Evolutionary conservation across 1,140 invertebrate species (phyloP).

Genomic region (Philaenus spumarius): DNA sequence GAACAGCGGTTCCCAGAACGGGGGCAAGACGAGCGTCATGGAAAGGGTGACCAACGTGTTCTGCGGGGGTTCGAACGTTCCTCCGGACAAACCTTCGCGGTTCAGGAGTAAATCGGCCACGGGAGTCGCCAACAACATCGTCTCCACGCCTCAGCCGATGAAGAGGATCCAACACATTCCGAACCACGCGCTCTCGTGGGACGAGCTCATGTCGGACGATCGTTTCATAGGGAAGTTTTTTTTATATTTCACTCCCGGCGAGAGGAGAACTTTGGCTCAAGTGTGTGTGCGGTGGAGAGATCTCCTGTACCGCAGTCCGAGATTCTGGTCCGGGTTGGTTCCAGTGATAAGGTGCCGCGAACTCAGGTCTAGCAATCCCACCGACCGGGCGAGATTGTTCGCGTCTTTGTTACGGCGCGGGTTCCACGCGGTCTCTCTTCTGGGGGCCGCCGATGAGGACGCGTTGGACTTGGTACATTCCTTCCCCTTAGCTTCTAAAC

Average conservation of each 20-base stretch:
- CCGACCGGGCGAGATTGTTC: constrained; percentile 65
- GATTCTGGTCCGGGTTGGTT: constrained; percentile 76
- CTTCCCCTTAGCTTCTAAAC: constrained; percentile 73
- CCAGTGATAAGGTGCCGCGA: constrained; percentile 79
- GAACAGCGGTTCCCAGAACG: constrained; percentile 16
- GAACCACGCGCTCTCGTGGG: constrained; percentile 51
- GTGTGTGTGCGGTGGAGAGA: constrained; percentile 80
- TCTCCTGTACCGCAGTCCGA: constrained; percentile 71
- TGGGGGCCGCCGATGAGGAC: constrained; percentile 83
- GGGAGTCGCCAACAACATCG: constrained; percentile 17
- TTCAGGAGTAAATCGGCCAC: constrained; percentile 31
- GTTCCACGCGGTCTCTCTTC: constrained; percentile 74
- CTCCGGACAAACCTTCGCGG: constrained; percentile 30
- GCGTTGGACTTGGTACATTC: constrained; percentile 77
- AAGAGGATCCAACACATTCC: not conserved
- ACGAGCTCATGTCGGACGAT: constrained; percentile 74
- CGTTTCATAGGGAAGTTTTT: constrained; percentile 78
- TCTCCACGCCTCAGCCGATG: not conserved
- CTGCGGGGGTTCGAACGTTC: constrained; percentile 49
- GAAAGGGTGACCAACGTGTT: constrained; percentile 77
- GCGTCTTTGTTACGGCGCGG: constrained; percentile 74
- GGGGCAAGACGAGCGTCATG: constrained; percentile 61
- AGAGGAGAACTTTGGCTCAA: constrained; percentile 70
- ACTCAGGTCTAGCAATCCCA: constrained; percentile 54
- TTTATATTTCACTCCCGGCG: constrained; percentile 71